Evolutionary conservation across 2,113 vertebrate genomes (phyloP).

Genomic region (Chlorodrepanis virens): DNA sequence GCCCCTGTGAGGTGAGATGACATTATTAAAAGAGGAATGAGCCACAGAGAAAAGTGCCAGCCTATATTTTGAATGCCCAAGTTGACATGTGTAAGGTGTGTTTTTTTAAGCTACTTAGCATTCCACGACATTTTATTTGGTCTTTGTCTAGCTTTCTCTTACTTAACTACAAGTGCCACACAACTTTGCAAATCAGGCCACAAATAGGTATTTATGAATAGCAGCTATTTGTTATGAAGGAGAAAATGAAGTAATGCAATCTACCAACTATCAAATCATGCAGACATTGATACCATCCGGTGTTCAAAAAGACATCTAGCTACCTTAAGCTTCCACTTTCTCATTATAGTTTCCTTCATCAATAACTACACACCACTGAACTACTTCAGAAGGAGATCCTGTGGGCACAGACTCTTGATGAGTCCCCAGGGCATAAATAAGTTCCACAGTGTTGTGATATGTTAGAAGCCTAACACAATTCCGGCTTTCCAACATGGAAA

Average conservation of each 20-base stretch:
- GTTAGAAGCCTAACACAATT: neutral
- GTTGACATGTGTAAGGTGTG: constrained; percentile 53
- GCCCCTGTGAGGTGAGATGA: constrained; percentile 60
- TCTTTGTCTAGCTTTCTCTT: constrained; percentile 42
- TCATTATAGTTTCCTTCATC: neutral
- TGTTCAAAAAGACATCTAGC: neutral
- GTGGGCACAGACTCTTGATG: neutral
- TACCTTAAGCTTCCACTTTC: neutral
- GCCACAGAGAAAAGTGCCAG: constrained; percentile 52
- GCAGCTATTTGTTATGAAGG: neutral
- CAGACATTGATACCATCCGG: neutral
- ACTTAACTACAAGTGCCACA: neutral
- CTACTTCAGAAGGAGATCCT: neutral
- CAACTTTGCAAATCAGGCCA: neutral
- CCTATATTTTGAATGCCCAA: constrained; percentile 59
- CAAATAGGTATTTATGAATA: neutral
- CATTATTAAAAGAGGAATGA: constrained; percentile 56
- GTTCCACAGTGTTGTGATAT: neutral
- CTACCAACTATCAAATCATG: neutral
- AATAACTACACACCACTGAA: neutral
- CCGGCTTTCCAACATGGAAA: neutral
- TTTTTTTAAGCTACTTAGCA: constrained; percentile 57
- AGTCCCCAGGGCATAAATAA: neutral
- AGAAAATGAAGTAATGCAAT: neutral
- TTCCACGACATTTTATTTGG: constrained; percentile 42